phyloP scores from a whole-genome alignment of 2,113 vertebrate species.

The Pimephales promelas region DNA sequence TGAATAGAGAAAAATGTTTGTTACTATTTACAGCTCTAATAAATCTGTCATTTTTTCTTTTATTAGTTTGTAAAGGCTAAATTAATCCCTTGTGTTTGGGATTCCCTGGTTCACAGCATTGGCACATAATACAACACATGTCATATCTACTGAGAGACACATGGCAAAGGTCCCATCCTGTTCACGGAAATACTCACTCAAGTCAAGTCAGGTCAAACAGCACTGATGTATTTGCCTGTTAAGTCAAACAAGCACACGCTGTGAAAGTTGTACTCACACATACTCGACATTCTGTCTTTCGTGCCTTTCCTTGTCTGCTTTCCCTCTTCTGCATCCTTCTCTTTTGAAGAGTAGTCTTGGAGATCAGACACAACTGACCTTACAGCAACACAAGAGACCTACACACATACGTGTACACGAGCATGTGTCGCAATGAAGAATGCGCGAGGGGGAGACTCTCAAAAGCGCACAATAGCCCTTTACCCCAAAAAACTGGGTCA shows the following conservation, averaged over 20 bases:
- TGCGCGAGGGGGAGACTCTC: conserved; percentile 63
- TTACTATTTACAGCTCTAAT: neutral
- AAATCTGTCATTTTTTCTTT: neutral
- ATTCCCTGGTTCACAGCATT: neutral
- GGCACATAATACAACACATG: neutral
- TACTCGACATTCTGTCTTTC: conserved; percentile 20
- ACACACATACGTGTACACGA: neutral
- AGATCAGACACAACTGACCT: conserved; percentile 59
- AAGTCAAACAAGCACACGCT: neutral
- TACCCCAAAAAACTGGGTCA: conserved; percentile 75
- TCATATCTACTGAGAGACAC: neutral
- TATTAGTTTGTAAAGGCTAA: neutral
- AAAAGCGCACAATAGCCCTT: conserved; percentile 69
- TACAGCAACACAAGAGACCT: conserved; percentile 54
- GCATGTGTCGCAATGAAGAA: neutral
- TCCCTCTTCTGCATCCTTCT: conserved; percentile 27
- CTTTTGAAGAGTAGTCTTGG: conserved; percentile 45
- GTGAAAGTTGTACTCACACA: conserved; percentile 31
- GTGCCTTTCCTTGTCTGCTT: conserved; percentile 17
- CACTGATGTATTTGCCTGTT: neutral
- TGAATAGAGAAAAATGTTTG: neutral
- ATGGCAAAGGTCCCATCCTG: neutral
- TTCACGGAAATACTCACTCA: neutral
- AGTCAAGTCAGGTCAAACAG: conserved; percentile 24
- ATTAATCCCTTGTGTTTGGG: neutral